These are phyloP conservation scores for Sphenodon punctatus DNA, from an alignment of 2,797 vertebrate species.

Conservation along the genomic window DNA sequence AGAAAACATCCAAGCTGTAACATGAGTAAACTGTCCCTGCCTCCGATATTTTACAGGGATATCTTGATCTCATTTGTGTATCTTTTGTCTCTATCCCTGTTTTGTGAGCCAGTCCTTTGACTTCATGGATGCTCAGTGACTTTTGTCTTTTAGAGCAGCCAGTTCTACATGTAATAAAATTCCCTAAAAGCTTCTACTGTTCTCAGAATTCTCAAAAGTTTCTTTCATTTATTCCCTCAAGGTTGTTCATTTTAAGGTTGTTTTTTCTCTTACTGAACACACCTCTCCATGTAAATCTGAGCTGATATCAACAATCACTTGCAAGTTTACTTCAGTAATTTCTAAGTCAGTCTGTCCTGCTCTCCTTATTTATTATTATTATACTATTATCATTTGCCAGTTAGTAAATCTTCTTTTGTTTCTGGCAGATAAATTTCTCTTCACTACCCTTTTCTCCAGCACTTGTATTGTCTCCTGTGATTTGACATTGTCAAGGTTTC, in stretches of 20 bases:
- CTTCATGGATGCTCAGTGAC: background rate
- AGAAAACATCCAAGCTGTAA: background rate
- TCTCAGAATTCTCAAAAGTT: background rate
- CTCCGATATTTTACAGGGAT: background rate
- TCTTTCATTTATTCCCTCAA: background rate
- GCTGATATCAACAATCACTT: background rate
- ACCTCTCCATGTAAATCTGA: background rate
- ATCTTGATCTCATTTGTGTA: background rate
- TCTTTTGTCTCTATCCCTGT: background rate
- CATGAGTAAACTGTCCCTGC: background rate
- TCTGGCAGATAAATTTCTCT: background rate
- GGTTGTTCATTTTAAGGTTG: background rate
- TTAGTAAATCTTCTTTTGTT: background rate
- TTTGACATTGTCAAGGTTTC: background rate
- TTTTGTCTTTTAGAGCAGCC: background rate
- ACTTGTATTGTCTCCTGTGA: background rate
- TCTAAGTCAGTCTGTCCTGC: background rate
- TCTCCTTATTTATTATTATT: background rate
- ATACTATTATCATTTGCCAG: background rate
- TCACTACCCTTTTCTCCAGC: background rate
- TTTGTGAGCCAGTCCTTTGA: background rate
- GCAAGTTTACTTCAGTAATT: background rate
- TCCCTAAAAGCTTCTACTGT: background rate
- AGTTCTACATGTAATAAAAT: background rate
- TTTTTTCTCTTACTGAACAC: constrained; percentile 21